Evolutionary conservation across 2,797 vertebrate species (phyloP), one percentile per base, ranked within the genome.

Genomic region (Muscicapa comitata): DNA sequence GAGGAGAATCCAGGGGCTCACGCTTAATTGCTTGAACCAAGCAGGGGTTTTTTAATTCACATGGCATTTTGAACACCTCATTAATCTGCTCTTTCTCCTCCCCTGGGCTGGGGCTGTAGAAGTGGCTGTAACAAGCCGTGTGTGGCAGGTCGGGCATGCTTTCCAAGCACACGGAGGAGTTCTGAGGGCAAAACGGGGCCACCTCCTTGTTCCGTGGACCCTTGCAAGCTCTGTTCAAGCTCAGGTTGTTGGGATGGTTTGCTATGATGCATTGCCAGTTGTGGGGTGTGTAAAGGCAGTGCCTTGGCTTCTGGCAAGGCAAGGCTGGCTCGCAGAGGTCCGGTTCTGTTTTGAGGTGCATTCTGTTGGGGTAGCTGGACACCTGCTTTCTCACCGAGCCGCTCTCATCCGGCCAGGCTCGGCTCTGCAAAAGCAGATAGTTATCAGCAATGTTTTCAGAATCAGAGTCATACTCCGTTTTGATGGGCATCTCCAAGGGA

Each of bases 1-100:
- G 97, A 5, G 98, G 98, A 8, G 99, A 99, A 96, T 99, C 99
- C 97, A 98, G 97, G 40, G 99, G 99, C 96, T 99, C 99, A 21
- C 98, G 97, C 88, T 99, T 99, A 97, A 99, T 98, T 4, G 98
- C 95, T 50, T 99, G 99, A 85, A 98, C 92, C 55, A 98, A 91
- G 51, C 98, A 97, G 2, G 98, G 98, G 58, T 96, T 98, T 97
- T 98, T 99, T 97, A 98, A 98, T 96, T 98, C 98, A 5, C 98
- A 98, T 0, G 88, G 96, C 26, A 98, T 95, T 95, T 98, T 98
- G 63, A 98, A 98, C 77, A 98, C 97, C 67, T 97, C 98, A 16
- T 98, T 97, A 90, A 62, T 78, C 76, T 97, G 98, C 82, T 97
- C 97, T 94, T 98, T 99, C 83, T 98, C 97, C 50, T 98, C 97